These are phyloP conservation scores for Ashinkailepas kermadecensis DNA, from an alignment of 2,888 invertebrate species.

Conservation along the genomic window DNA sequence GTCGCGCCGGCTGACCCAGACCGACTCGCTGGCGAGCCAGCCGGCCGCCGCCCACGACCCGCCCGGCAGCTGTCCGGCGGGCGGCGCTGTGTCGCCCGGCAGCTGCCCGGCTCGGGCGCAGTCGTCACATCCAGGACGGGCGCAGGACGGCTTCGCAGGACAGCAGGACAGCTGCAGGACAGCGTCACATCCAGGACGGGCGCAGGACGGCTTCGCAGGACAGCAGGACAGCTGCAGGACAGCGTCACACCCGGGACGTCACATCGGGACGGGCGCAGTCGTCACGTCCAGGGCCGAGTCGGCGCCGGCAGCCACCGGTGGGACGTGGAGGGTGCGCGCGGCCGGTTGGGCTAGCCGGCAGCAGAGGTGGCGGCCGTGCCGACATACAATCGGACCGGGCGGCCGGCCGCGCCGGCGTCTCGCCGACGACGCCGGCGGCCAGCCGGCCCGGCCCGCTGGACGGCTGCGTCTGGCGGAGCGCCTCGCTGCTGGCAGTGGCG, in stretches of 20 bases:
- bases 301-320: background rate
- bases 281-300: background rate
- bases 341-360: background rate
- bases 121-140: background rate
- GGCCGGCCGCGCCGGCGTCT: background rate
- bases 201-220: no score
- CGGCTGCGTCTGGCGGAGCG: background rate
- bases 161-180: no score
- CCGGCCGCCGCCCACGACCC: background rate
- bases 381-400: background rate
- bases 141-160: no score
- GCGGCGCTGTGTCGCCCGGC: no score
- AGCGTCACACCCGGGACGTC: no score
- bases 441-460: background rate
- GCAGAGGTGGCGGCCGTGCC: background rate
- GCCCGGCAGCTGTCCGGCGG: background rate
- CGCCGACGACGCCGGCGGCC: background rate
- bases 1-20: background rate
- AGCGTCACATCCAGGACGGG: no score
- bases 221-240: no score
- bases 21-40: background rate
- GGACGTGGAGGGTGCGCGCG: background rate
- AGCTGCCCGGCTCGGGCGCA: no score
- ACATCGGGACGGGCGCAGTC: no score
- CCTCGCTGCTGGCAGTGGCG: background rate